These are phyloP conservation scores for Crotalus horridus DNA, from an alignment of 2,113 vertebrate species.

Conservation along the genomic window DNA sequence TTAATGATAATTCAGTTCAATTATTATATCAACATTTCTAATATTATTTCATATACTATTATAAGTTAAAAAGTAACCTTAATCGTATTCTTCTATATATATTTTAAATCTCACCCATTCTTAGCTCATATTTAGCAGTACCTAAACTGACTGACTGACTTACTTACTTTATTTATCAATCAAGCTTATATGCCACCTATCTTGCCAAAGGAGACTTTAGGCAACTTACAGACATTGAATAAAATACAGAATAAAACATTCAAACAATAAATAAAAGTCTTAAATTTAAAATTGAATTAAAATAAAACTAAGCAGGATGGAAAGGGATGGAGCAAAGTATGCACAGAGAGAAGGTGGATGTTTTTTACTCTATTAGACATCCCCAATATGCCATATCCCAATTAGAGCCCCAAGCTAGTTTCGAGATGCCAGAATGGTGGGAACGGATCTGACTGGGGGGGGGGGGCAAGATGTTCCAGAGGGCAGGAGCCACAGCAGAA, in stretches of 20 bases:
- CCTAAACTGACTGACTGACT: not conserved
- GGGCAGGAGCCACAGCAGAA: not conserved
- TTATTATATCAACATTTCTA: not conserved
- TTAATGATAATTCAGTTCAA: not conserved
- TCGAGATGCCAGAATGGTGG: not conserved
- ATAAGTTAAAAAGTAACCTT: not conserved
- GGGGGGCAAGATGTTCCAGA: not conserved
- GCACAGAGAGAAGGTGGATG: not conserved
- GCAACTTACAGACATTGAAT: not conserved
- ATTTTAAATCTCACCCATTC: not conserved
- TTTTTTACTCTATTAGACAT: not conserved
- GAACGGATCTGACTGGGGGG: not conserved
- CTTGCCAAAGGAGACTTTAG: not conserved
- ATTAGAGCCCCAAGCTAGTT: not conserved
- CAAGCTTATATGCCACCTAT: not conserved
- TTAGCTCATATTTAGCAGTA: not conserved
- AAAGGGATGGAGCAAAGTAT: not conserved
- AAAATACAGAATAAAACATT: not conserved
- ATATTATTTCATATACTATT: not conserved
- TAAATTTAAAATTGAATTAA: not conserved
- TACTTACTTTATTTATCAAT: not conserved
- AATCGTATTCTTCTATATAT: not conserved
- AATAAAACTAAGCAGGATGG: not conserved
- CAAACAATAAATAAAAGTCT: not conserved
- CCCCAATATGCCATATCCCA: not conserved